Conservation (phyloP, 92 coral and sea anemone species). For the Parazoanthus atlanticus region DNA sequence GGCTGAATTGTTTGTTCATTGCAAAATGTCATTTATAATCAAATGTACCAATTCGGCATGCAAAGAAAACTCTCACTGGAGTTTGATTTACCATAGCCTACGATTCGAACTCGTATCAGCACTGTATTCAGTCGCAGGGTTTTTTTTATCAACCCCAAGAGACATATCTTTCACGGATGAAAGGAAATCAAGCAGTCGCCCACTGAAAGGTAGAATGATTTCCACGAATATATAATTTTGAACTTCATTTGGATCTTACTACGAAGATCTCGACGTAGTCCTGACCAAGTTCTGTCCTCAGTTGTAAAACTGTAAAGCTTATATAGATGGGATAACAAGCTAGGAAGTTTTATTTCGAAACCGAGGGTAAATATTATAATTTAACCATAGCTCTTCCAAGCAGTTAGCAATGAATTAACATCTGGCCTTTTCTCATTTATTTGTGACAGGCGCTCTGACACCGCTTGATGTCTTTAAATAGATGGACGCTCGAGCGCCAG, state of each 20-base stretch:
- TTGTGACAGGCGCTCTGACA: conserved; percentile 39
- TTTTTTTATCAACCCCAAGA: conserved; percentile 10
- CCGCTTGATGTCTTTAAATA: conserved; percentile 42
- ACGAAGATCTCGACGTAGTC: neutral
- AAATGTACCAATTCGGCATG: conserved; percentile 93
- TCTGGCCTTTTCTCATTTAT: conserved; percentile 34
- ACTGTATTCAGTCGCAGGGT: neutral
- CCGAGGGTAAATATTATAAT: neutral
- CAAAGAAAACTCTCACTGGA: conserved; percentile 56
- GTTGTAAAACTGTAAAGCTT: conserved; percentile 6
- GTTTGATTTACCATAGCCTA: conserved; percentile 28
- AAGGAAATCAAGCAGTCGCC: conserved; percentile 3
- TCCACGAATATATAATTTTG: conserved; percentile 8
- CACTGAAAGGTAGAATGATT: conserved; percentile 25
- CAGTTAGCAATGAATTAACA: conserved; percentile 20
- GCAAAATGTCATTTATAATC: conserved; percentile 89
- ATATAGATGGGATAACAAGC: neutral
- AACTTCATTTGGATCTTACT: conserved; percentile 14
- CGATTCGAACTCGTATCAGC: conserved; percentile 16
- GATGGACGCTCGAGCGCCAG: conserved; percentile 23
- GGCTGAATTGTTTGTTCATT: conserved; percentile 76
- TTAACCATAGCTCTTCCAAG: neutral
- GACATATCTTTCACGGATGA: conserved; percentile 32
- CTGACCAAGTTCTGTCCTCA: conserved; percentile 8
- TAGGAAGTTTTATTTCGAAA: neutral